phyloP scores from a whole-genome alignment of 2,888 invertebrate species.

The Tridacna crocea region DNA sequence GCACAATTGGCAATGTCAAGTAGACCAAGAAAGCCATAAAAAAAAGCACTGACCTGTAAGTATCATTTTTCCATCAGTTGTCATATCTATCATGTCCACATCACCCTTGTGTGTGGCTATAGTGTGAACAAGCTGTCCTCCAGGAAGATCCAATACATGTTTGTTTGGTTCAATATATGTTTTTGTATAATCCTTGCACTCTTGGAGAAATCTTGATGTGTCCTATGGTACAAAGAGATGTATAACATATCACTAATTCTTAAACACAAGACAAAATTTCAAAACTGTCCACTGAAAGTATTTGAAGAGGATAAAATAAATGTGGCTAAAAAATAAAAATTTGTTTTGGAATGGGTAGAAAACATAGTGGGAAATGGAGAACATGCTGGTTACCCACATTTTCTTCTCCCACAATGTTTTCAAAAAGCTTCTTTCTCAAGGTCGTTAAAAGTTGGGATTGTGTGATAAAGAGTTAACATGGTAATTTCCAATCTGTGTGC shows the following conservation, averaged over 20 bases:
- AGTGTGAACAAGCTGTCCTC: constrained; percentile 69
- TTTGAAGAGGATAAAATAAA: background rate
- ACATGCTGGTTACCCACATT: background rate
- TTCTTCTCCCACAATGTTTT: background rate
- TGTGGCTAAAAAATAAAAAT: background rate
- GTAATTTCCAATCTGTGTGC: too few relatives aligned
- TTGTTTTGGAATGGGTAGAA: background rate
- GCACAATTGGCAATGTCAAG: too few relatives aligned
- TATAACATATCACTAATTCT: background rate
- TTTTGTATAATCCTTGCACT: constrained; percentile 41
- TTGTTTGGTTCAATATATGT: constrained; percentile 56
- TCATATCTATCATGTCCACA: constrained; percentile 65
- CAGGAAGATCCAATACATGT: constrained; percentile 61
- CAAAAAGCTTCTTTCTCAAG: background rate
- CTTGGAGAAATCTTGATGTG: constrained; percentile 40
- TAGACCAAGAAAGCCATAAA: too few relatives aligned
- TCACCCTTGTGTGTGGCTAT: constrained; percentile 65
- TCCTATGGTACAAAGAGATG: constrained; percentile 34
- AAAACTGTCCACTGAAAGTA: background rate
- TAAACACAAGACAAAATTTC: background rate
- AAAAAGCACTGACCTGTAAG: constrained; percentile 56
- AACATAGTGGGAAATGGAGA: background rate
- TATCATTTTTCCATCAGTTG: constrained; percentile 60
- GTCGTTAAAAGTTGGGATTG: background rate
- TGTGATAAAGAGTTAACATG: background rate